Conservation (phyloP, 2,113 vertebrate species). For the Isichthys henryi region DNA sequence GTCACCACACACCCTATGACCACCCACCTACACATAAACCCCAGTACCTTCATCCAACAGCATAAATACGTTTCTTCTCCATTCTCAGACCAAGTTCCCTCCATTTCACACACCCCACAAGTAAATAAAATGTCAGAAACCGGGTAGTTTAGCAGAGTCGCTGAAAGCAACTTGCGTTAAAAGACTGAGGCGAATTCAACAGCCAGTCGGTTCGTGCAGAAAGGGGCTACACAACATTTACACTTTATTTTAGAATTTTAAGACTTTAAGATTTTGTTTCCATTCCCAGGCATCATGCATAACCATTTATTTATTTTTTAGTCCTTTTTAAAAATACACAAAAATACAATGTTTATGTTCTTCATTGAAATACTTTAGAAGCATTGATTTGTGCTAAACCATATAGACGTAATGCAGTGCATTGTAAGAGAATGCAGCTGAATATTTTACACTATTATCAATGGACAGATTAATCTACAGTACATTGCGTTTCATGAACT, state of each 20-base stretch:
- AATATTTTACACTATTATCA: neutral
- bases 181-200: neutral
- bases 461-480: neutral
- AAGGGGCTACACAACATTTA: neutral
- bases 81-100: neutral
- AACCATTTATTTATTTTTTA: neutral
- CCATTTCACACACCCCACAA: neutral
- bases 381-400: neutral
- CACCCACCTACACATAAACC: slow-evolving; percentile 5
- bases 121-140: slow-evolving; percentile 6
- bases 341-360: neutral
- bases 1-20: neutral
- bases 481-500: neutral
- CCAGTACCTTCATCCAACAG: neutral
- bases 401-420: neutral
- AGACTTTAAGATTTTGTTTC: neutral
- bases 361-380: neutral
- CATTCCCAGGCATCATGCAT: neutral
- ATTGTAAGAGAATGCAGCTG: neutral
- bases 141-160: neutral
- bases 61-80: slow-evolving; percentile 5
- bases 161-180: neutral
- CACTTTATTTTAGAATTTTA: neutral
- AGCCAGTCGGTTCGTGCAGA: neutral
- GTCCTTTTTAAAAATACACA: neutral